These are phyloP conservation scores for Momotus momota DNA, from an alignment of 2,797 vertebrate species.

Conservation along the genomic window DNA sequence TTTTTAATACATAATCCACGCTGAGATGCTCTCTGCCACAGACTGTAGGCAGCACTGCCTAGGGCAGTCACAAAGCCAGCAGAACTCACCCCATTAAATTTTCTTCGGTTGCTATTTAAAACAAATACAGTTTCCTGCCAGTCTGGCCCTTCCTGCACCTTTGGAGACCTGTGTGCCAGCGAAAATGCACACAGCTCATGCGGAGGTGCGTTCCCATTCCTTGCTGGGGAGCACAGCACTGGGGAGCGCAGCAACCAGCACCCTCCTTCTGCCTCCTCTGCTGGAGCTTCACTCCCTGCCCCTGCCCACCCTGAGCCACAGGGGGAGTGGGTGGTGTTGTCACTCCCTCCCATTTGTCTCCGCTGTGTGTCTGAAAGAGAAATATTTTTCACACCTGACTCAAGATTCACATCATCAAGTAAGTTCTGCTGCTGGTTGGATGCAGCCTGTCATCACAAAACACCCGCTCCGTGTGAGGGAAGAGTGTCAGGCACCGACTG, in stretches of 20 bases:
- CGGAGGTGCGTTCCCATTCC: neutral
- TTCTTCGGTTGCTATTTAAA: neutral
- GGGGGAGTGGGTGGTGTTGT: neutral
- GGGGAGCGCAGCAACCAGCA: fast-evolving
- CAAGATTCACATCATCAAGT: fast-evolving
- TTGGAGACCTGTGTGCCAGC: neutral
- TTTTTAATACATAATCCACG: fast-evolving
- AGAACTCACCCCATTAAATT: fast-evolving
- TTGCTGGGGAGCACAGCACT: neutral
- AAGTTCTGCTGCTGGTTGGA: neutral
- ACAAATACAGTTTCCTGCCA: neutral
- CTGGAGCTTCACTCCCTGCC: neutral
- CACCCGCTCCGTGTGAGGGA: neutral
- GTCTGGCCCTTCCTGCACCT: neutral
- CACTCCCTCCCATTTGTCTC: fast-evolving
- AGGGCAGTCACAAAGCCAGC: neutral
- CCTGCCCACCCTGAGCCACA: neutral
- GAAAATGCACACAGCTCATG: too few species aligned
- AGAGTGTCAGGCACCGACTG: neutral
- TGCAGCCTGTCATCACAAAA: neutral
- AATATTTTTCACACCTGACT: neutral
- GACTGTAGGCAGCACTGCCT: neutral
- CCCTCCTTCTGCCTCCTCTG: neutral
- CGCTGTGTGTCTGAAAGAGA: fast-evolving
- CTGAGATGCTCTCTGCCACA: fast-evolving